phyloP scores from a whole-genome alignment of 92 coral and sea anemone genomes.

The Montipora capitata region DNA sequence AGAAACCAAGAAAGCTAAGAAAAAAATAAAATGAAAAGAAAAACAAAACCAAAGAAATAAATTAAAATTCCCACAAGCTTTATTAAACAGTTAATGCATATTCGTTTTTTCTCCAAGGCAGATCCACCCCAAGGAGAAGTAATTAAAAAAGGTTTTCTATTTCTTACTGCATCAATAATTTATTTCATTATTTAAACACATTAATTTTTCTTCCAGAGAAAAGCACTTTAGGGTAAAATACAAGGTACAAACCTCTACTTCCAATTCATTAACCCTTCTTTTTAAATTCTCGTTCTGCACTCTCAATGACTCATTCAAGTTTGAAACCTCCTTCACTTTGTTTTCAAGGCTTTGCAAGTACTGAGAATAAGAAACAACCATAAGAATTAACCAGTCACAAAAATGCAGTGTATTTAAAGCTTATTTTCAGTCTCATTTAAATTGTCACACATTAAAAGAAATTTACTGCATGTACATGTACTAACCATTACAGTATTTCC shows the following conservation, averaged over 20 bases:
- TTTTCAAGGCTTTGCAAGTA: constrained; percentile 92
- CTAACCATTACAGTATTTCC: no score
- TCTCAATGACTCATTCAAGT: constrained; percentile 81
- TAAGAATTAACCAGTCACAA: neutral
- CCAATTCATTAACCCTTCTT: constrained; percentile 86
- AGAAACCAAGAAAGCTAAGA: no score
- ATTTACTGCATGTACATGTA: neutral
- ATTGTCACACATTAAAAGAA: no score
- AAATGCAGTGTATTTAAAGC: neutral
- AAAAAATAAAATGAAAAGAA: no score
- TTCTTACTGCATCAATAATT: no score
- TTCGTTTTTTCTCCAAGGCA: no score
- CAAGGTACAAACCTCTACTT: constrained; percentile 81
- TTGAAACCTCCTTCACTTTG: constrained; percentile 85
- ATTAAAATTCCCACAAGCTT: no score
- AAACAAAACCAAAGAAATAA: no score
- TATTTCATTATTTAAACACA: no score
- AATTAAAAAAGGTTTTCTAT: no score
- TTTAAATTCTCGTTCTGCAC: constrained; percentile 90
- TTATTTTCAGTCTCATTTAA: neutral
- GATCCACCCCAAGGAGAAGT: no score
- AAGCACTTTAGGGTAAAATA: neutral
- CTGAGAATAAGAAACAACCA: constrained; percentile 43
- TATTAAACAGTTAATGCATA: no score
- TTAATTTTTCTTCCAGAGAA: neutral